Evolutionary conservation across 2,888 invertebrate genomes (phyloP).

Genomic region (Chrysodeixis includens): DNA sequence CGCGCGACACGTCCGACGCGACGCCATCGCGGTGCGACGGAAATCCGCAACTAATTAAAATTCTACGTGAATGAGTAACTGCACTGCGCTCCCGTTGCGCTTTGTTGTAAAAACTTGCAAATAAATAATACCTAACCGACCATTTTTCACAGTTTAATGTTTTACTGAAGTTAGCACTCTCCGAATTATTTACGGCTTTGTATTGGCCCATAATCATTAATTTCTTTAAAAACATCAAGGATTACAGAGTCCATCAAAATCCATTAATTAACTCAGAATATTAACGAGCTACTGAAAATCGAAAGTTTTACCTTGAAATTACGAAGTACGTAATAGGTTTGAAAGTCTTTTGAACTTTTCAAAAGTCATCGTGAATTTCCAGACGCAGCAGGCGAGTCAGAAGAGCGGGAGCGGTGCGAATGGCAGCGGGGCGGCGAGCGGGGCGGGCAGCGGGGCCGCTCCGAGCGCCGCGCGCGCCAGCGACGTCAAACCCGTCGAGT

Average conservation of each 20-base stretch:
- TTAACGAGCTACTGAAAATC: conserved; percentile 82
- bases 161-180: conserved; percentile 37
- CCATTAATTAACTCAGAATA: conserved; percentile 86
- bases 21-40: conserved; percentile 70
- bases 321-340: conserved; percentile 84
- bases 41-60: conserved; percentile 86
- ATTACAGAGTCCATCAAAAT: conserved; percentile 83
- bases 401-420: conserved; percentile 72
- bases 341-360: conserved; percentile 83
- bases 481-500: conserved; percentile 96
- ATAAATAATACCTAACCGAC: conserved; percentile 48
- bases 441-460: conserved; percentile 63
- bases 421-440: conserved; percentile 70
- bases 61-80: conserved; percentile 83
- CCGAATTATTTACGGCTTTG: conserved; percentile 60
- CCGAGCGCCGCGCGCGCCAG: conserved; percentile 78
- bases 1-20: conserved; percentile 59
- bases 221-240: conserved; percentile 74
- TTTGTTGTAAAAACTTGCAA: conserved; percentile 61
- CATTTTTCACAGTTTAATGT: conserved; percentile 33
- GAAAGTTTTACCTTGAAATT: conserved; percentile 85
- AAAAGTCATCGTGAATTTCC: conserved; percentile 80
- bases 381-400: conserved; percentile 82
- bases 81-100: conserved; percentile 70
- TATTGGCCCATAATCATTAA: conserved; percentile 77